These are phyloP conservation scores for Dioctria rufipes DNA, from an alignment of 2,888 invertebrate genomes.

Conservation along the genomic window DNA sequence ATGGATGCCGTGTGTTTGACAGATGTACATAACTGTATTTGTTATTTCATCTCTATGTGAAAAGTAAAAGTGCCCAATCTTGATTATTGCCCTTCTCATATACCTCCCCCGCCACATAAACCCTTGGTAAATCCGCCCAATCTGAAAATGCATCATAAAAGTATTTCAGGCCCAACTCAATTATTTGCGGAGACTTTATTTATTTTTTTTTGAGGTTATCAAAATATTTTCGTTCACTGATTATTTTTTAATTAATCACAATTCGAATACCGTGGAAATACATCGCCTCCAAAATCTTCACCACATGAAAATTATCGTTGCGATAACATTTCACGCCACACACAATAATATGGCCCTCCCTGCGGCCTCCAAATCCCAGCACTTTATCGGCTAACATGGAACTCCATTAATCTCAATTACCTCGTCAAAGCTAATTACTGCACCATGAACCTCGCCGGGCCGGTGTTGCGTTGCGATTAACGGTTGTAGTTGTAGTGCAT, in stretches of 20 bases:
- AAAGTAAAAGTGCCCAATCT: too few relatives aligned
- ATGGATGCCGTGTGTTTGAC: too few relatives aligned
- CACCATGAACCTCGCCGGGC: conserved; percentile 21
- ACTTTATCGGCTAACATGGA: conserved; percentile 43
- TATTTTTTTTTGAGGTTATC: too few relatives aligned
- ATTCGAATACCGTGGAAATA: neutral
- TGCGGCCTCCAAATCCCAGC: conserved; percentile 46
- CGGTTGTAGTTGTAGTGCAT: neutral
- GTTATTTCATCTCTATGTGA: too few relatives aligned
- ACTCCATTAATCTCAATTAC: conserved; percentile 53
- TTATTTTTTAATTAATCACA: conserved; percentile 40
- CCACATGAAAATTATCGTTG: conserved; percentile 23
- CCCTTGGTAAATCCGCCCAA: too few relatives aligned
- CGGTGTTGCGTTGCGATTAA: conserved; percentile 17
- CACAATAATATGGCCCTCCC: conserved; percentile 13
- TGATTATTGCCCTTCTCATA: too few relatives aligned
- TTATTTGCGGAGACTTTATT: too few relatives aligned
- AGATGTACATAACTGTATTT: too few relatives aligned
- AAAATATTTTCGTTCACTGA: neutral
- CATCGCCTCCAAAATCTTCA: conserved; percentile 16
- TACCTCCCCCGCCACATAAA: too few relatives aligned
- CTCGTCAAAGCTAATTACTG: conserved; percentile 53
- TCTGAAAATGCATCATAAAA: too few relatives aligned
- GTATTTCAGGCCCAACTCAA: too few relatives aligned
- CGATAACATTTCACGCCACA: conserved; percentile 49